Evolutionary conservation across 1,140 invertebrate genomes (phyloP), one percentile per base, ranked within the genome.

Genomic region (Drosophila busckii): DNA sequence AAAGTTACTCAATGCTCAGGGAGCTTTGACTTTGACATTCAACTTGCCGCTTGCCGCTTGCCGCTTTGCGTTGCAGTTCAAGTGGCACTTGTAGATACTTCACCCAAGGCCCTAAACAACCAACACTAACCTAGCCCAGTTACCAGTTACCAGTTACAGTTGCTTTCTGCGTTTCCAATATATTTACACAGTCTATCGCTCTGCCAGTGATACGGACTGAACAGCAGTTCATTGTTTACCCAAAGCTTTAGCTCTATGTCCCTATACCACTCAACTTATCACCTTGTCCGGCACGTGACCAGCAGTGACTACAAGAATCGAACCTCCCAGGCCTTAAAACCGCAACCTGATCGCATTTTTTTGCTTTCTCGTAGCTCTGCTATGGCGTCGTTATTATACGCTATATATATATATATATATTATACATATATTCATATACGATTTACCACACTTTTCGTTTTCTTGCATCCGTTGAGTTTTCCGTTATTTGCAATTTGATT

Each of bases 221-320:
- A n/a, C n/a, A n/a, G n/a, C n/a, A n/a, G n/a, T n/a, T n/a, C n/a
- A n/a, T n/a, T n/a, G n/a, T n/a, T n/a, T n/a, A n/a, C n/a, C n/a
- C n/a, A n/a, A n/a, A n/a, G n/a, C n/a, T n/a, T n/a, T n/a, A n/a
- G n/a, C n/a, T n/a, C n/a, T n/a, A n/a, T n/a, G n/a, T n/a, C n/a
- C n/a, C n/a, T n/a, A n/a, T n/a, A n/a, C n/a, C n/a, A n/a, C 35
- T 6, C 16, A 10, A n/a, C 16, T 42, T 38, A 64, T 64, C 60
- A 64, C 60, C 60, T 64, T 64, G 54, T 37, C 45, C 26, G 26
- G 60, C 60, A 64, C 60, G 60, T 64, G 60, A 64, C 53, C 25
- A 32, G 28, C 40, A 34, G 35, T 3, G 6, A 20, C 15, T 28
- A 25, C 9, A 44, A 54, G 41, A 46, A 38, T 17, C 32, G 9